Evolutionary conservation across 1,140 invertebrate species (phyloP).

Genomic region (Euschistus heros): DNA sequence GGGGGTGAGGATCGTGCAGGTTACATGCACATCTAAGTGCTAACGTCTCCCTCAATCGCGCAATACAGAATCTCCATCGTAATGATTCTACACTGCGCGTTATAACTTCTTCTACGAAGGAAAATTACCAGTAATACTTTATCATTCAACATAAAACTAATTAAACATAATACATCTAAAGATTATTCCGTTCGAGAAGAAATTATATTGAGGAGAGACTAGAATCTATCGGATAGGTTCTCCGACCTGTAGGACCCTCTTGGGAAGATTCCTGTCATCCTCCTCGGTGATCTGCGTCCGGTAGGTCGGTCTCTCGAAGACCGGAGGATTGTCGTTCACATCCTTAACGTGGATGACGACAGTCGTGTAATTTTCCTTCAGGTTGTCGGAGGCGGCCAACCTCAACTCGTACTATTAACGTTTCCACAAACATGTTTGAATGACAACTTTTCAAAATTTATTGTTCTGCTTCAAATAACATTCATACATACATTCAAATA

Average conservation of each 20-base stretch:
- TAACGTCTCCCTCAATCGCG: not conserved
- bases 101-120: no score
- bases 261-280: conserved; percentile 86
- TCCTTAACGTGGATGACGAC: conserved; percentile 93
- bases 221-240: not conserved
- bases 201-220: no score
- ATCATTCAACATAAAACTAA: no score
- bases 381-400: conserved; percentile 85
- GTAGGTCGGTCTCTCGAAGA: conserved; percentile 87
- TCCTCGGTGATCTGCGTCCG: conserved; percentile 91
- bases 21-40: conserved; percentile 1
- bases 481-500: not conserved
- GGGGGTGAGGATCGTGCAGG: not conserved
- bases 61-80: conserved; percentile 1
- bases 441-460: not conserved
- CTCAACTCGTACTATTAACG: conserved; percentile 76
- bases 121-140: no score
- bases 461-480: not conserved
- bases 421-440: not conserved
- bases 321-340: conserved; percentile 80
- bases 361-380: conserved; percentile 91
- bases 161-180: no score
- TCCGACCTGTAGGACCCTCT: conserved; percentile 78
- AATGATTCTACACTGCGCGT: conserved; percentile 28
- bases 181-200: no score